phyloP scores from a whole-genome alignment of 2,113 vertebrate genomes.

The Macquaria australasica region DNA sequence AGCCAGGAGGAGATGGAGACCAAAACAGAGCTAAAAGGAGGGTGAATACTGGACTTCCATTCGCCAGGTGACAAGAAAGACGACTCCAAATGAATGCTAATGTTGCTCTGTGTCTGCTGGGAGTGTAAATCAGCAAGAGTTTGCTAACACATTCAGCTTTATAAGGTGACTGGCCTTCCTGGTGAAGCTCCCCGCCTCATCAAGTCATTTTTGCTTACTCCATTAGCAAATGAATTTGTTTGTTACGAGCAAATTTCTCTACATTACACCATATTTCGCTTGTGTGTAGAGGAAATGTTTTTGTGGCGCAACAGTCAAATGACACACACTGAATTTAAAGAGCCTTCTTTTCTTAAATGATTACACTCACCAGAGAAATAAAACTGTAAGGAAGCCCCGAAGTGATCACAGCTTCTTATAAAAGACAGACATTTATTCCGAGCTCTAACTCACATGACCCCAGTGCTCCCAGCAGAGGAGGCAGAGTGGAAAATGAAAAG shows the following conservation, averaged over 20 bases:
- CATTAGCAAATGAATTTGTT: background rate
- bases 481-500: slow-evolving; percentile 28
- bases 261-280: background rate
- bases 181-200: background rate
- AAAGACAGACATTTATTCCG: slow-evolving; percentile 1
- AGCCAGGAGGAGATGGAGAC: too few species aligned
- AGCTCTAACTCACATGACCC: background rate
- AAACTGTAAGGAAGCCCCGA: background rate
- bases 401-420: background rate
- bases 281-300: too few species aligned
- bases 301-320: background rate
- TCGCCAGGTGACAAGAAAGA: too few species aligned
- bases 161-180: too few species aligned
- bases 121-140: too few species aligned
- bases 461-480: background rate
- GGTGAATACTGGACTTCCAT: too few species aligned
- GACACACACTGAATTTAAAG: background rate
- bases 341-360: background rate
- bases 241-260: background rate
- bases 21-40: too few species aligned
- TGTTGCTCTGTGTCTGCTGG: background rate
- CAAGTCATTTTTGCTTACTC: background rate
- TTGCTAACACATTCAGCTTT: too few species aligned
- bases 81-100: too few species aligned
- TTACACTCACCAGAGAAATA: background rate